These are phyloP conservation scores for Saccopteryx leptura DNA, from an alignment of 2,113 vertebrate genomes.

Conservation along the genomic window DNA sequence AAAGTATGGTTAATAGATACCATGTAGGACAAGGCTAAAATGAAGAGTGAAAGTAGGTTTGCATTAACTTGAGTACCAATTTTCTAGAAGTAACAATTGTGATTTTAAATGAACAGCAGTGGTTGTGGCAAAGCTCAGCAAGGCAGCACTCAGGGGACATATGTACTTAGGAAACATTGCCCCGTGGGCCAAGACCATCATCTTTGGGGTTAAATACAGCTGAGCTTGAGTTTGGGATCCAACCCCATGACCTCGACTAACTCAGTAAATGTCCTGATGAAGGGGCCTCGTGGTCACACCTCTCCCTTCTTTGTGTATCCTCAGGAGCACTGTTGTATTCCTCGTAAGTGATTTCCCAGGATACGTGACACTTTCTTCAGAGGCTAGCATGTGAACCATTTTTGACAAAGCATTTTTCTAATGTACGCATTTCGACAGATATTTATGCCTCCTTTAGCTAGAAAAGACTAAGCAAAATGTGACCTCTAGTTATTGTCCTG, in stretches of 20 bases:
- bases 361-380: neutral
- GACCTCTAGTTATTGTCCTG: neutral
- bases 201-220: neutral
- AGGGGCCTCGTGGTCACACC: neutral
- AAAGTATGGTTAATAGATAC: neutral
- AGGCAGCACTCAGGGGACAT: neutral
- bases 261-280: neutral
- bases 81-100: neutral
- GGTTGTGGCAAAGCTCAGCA: neutral
- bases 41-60: neutral
- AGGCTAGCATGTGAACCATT: neutral
- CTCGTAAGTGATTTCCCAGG: neutral
- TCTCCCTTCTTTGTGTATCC: neutral
- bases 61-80: neutral
- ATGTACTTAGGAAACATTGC: neutral
- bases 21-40: neutral
- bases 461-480: neutral
- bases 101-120: neutral
- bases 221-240: neutral
- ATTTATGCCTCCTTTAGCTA: neutral
- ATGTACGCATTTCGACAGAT: neutral
- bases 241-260: neutral
- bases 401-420: neutral
- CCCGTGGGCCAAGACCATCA: neutral
- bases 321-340: neutral